Conservation (phyloP, 2,797 vertebrate species). For the Astyanax mexicanus region DNA sequence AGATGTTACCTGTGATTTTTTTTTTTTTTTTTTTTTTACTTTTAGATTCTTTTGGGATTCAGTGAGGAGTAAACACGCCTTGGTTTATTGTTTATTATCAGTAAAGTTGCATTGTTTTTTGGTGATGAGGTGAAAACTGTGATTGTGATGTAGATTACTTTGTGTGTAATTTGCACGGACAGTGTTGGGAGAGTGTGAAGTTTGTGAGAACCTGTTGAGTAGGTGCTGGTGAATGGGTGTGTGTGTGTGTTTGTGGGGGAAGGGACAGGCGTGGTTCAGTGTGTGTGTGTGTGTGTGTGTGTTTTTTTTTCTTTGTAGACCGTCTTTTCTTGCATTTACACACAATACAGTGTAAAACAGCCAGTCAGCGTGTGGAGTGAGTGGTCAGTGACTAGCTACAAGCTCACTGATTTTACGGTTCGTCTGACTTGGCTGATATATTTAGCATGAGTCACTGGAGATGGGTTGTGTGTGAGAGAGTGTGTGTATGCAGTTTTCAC, state of each 20-base stretch:
- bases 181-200: not conserved
- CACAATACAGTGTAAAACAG: constrained; percentile 35
- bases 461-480: not conserved
- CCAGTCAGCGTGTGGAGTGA: not conserved
- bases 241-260: constrained; percentile 67
- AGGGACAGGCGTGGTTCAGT: constrained; percentile 67
- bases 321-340: constrained; percentile 49
- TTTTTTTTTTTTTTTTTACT: not conserved
- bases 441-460: constrained; percentile 8
- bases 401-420: not conserved
- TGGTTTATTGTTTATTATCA: not conserved
- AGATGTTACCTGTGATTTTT: no score
- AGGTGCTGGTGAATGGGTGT: constrained; percentile 59
- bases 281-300: constrained; percentile 43
- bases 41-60: no score
- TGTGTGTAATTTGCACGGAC: no score
- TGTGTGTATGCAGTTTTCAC: constrained; percentile 14
- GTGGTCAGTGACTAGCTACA: no score
- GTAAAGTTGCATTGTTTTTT: not conserved
- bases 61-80: no score
- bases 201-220: constrained; percentile 78
- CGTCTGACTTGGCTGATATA: not conserved
- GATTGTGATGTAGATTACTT: not conserved
- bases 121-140: constrained; percentile 27
- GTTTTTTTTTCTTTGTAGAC: constrained; percentile 48